Conservation (phyloP, 2,797 vertebrate species). For the Acanthornis magna region DNA sequence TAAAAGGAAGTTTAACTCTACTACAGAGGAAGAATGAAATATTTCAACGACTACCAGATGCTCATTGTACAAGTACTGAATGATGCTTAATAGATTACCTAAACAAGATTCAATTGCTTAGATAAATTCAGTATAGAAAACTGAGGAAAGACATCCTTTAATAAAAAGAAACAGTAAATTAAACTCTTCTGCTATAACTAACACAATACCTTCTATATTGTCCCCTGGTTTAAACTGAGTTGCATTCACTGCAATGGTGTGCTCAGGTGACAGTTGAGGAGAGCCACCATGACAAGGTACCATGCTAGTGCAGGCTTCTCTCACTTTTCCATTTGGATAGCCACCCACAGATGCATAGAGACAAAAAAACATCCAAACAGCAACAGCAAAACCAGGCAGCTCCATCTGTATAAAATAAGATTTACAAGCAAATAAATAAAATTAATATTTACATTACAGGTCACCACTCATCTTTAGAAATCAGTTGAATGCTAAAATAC, state of each 20-base stretch:
- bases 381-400: not conserved
- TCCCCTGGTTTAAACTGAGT: constrained; percentile 76
- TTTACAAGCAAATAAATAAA: not conserved
- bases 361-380: constrained; percentile 18
- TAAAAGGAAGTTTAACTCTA: not conserved
- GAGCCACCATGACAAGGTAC: constrained; percentile 72
- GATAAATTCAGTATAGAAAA: not conserved
- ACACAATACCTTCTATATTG: constrained; percentile 78
- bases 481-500: not conserved
- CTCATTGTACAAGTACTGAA: not conserved
- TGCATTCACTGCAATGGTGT: constrained; percentile 73
- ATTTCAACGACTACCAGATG: not conserved
- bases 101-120: not conserved
- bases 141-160: not conserved
- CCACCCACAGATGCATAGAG: constrained; percentile 26
- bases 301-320: constrained; percentile 78
- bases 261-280: constrained; percentile 65
- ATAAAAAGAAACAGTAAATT: not conserved
- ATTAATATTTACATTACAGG: not conserved
- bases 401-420: constrained; percentile 67
- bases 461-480: not conserved
- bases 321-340: constrained; percentile 78
- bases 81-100: not conserved
- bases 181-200: not conserved
- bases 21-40: not conserved